phyloP scores from a whole-genome alignment of 2,113 vertebrate genomes.

The Chlorodrepanis virens region DNA sequence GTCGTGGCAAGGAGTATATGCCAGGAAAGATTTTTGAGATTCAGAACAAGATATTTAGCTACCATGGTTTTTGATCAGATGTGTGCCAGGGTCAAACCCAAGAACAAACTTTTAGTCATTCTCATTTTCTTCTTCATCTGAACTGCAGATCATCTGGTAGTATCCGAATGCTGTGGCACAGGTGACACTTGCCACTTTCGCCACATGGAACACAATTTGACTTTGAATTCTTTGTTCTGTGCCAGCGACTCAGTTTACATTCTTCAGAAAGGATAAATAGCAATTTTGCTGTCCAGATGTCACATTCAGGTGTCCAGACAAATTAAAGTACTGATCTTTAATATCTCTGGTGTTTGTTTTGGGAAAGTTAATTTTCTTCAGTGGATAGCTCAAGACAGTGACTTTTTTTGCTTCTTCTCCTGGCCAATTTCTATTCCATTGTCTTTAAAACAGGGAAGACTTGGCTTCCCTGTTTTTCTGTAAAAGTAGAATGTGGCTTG shows the following conservation, averaged over 20 bases:
- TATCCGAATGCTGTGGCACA: neutral
- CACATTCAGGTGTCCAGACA: neutral
- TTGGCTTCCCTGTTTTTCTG: neutral
- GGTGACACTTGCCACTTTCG: neutral
- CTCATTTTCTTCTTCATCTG: neutral
- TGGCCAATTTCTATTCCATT: neutral
- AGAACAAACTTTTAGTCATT: neutral
- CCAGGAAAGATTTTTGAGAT: neutral
- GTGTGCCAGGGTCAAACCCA: neutral
- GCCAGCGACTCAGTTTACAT: neutral
- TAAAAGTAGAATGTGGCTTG: neutral
- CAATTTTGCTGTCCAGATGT: neutral
- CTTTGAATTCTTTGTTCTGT: neutral
- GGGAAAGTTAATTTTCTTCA: constrained; percentile 14
- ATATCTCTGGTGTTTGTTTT: neutral
- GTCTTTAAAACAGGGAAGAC: neutral
- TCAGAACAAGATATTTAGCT: neutral
- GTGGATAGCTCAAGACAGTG: neutral
- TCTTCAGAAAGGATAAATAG: neutral
- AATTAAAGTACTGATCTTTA: neutral
- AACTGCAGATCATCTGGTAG: neutral
- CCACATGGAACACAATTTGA: neutral
- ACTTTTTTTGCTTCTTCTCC: neutral
- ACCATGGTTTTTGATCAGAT: neutral
- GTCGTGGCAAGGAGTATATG: neutral